Conservation (phyloP, 2,888 invertebrate species). For the Microctonus brassicae region DNA sequence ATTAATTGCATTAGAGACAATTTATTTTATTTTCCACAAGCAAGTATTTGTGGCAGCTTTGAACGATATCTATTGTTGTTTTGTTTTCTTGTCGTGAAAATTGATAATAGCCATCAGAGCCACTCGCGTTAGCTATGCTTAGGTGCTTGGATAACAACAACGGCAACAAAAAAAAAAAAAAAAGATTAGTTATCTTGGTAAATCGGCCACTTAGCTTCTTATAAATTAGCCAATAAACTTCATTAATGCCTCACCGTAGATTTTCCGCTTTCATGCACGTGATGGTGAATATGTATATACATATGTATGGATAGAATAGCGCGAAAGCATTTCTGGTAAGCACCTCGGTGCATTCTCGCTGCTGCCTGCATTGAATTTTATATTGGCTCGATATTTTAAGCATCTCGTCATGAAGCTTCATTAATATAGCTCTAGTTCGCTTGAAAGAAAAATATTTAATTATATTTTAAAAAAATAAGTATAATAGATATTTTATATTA, state of each 20-base stretch:
- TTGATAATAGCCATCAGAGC: constrained; percentile 41
- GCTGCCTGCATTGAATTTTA: constrained; percentile 42
- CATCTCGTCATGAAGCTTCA: constrained; percentile 28
- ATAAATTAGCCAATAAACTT: constrained; percentile 53
- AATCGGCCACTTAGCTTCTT: constrained; percentile 54
- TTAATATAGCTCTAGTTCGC: constrained; percentile 22
- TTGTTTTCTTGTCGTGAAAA: constrained; percentile 16
- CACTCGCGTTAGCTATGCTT: constrained; percentile 25
- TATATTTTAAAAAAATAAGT: constrained; percentile 25
- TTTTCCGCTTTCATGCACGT: constrained; percentile 25
- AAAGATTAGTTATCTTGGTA: constrained; percentile 49
- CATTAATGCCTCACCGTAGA: constrained; percentile 45
- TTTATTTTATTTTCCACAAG: not conserved
- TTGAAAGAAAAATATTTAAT: constrained; percentile 14
- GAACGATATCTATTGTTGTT: not conserved
- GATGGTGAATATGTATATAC: not conserved
- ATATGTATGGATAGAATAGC: not conserved
- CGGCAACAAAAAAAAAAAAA: constrained; percentile 28
- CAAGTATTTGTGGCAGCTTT: not conserved
- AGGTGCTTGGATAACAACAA: constrained; percentile 26
- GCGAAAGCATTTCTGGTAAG: constrained; percentile 15
- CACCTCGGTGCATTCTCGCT: constrained; percentile 16
- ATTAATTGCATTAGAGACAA: not conserved
- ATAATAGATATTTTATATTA: too few relatives aligned
- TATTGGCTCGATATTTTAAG: constrained; percentile 38